Evolutionary conservation across 2,113 vertebrate genomes (phyloP).

Genomic region (Nesoenas mayeri): DNA sequence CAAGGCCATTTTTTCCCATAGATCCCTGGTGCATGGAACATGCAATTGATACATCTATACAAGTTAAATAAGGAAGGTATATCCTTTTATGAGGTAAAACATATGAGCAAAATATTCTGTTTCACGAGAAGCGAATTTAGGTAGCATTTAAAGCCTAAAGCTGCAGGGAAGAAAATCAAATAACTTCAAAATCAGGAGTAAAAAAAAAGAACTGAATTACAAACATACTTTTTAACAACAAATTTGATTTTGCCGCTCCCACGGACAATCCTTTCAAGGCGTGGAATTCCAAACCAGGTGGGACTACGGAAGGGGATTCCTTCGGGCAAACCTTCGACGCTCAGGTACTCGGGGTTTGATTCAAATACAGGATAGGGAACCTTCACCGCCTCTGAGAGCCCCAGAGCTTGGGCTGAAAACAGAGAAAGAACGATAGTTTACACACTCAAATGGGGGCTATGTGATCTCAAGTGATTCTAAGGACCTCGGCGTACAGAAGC

Average conservation of each 20-base stretch:
- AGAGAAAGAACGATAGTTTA: not conserved
- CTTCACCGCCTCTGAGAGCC: slow-evolving; percentile 76
- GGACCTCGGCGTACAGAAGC: not conserved
- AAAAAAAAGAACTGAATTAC: not conserved
- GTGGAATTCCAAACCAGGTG: slow-evolving; percentile 84
- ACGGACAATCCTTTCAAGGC: slow-evolving; percentile 81
- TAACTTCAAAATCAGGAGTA: not conserved
- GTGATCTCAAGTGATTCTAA: not conserved
- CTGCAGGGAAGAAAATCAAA: not conserved
- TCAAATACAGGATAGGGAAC: slow-evolving; percentile 81
- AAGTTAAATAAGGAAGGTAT: not conserved
- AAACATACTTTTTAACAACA: slow-evolving; percentile 79
- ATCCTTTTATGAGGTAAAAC: not conserved
- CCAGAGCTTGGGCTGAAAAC: slow-evolving; percentile 76
- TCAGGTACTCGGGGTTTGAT: slow-evolving; percentile 70
- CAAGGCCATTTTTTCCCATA: not conserved
- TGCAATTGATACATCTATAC: not conserved
- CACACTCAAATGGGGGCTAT: not conserved
- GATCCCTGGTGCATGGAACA: not conserved
- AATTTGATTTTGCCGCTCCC: slow-evolving; percentile 78
- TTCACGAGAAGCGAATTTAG: not conserved
- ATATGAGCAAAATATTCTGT: accelerated
- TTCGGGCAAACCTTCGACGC: slow-evolving; percentile 80
- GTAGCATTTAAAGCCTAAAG: not conserved
- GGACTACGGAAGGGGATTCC: slow-evolving; percentile 83